Conservation (phyloP, 1,140 invertebrate species). For the Pseudomyrmex pallidus region DNA sequence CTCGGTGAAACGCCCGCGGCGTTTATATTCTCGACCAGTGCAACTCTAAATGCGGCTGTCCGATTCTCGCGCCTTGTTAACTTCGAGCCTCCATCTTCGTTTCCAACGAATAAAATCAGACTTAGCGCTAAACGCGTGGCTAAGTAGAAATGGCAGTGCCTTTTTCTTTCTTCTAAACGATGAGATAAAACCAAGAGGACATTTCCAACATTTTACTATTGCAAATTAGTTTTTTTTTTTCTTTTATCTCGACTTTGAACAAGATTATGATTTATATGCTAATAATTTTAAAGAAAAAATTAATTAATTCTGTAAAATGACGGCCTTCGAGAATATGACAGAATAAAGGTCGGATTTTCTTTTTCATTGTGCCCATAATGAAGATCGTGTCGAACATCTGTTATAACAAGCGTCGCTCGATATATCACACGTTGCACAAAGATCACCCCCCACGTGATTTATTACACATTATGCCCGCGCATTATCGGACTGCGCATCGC, state of each 20-base stretch:
- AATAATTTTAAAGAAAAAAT: too few species aligned
- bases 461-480: conserved; percentile 59
- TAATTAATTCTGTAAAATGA: not conserved
- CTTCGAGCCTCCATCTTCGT: conserved; percentile 4
- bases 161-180: not conserved
- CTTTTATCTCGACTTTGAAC: not conserved
- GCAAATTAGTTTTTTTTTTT: not conserved
- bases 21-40: conserved; percentile 11
- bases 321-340: conserved; percentile 10
- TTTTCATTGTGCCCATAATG: conserved; percentile 37
- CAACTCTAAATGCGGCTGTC: conserved; percentile 12
- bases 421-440: conserved; percentile 43
- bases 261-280: not conserved
- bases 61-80: conserved; percentile 24
- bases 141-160: conserved; percentile 10
- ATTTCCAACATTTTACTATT: not conserved
- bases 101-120: conserved; percentile 22
- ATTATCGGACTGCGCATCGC: conserved; percentile 52
- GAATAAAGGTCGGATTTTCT: conserved; percentile 26
- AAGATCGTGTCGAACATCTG: conserved; percentile 63
- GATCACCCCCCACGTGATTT: conserved; percentile 58
- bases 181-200: not conserved
- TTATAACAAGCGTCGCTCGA: conserved; percentile 38
- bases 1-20: not conserved
- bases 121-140: not conserved